Conservation (phyloP, 2,888 invertebrate species). For the Drosophila maculinotata region DNA sequence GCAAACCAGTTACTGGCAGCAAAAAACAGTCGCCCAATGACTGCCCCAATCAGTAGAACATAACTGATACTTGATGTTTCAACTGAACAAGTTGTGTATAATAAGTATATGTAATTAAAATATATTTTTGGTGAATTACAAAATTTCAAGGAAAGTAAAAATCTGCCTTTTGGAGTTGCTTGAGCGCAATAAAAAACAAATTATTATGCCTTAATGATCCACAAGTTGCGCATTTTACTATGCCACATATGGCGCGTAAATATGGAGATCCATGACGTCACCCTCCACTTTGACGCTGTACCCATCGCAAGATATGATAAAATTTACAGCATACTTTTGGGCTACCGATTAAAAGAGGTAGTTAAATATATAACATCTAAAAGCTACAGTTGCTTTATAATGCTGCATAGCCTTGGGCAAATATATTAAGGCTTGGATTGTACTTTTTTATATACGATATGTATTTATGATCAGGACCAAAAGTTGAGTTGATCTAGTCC, state of each 20-base stretch:
- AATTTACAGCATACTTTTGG: too few species aligned
- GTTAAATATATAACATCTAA: too few species aligned
- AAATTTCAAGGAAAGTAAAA: constrained; percentile 49
- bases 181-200: too few species aligned
- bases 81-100: constrained; percentile 48
- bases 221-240: not conserved
- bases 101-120: constrained; percentile 53
- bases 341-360: too few species aligned
- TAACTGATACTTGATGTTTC: constrained; percentile 23
- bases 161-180: not conserved
- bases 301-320: too few species aligned
- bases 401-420: too few species aligned
- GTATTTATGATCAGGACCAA: too few species aligned
- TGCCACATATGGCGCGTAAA: constrained; percentile 2
- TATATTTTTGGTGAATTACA: constrained; percentile 75
- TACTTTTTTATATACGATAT: too few species aligned
- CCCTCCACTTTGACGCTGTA: not conserved
- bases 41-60: constrained; percentile 90
- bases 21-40: constrained; percentile 86
- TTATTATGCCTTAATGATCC: too few species aligned
- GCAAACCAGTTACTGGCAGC: constrained; percentile 68
- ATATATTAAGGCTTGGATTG: too few species aligned
- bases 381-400: too few species aligned
- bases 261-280: constrained; percentile 1
- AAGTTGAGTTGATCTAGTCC: too few species aligned